phyloP scores from a whole-genome alignment of 2,797 vertebrate genomes.

The Labroides dimidiatus region DNA sequence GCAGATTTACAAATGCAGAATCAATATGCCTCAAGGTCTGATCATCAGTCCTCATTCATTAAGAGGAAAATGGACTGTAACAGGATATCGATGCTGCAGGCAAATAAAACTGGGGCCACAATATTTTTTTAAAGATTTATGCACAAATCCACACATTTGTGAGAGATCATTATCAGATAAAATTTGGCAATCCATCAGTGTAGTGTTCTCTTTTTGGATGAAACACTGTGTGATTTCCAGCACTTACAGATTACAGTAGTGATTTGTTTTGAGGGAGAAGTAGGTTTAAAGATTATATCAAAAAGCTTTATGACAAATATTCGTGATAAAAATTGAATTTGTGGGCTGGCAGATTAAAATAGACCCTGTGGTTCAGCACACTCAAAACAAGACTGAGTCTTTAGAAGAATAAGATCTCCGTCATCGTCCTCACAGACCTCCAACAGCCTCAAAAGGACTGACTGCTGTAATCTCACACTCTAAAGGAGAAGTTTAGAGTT shows the following conservation, averaged over 20 bases:
- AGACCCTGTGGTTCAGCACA: constrained; percentile 16
- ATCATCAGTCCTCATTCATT: constrained; percentile 2
- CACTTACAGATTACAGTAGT: constrained; percentile 13
- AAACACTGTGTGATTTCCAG: constrained; percentile 57
- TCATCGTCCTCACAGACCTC: not conserved
- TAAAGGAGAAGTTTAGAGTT: constrained; percentile 75
- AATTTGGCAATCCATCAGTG: too few relatives aligned
- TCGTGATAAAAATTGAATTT: not conserved
- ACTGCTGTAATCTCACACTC: constrained; percentile 77
- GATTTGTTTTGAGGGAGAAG: too few relatives aligned
- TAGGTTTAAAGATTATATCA: too few relatives aligned
- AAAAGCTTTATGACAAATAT: too few relatives aligned
- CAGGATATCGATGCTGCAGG: constrained; percentile 28
- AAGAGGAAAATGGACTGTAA: constrained; percentile 38
- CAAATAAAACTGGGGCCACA: constrained; percentile 26
- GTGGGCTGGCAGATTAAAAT: constrained; percentile 2
- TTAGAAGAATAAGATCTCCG: constrained; percentile 1
- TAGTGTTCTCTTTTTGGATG: too few relatives aligned
- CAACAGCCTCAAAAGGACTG: constrained; percentile 21
- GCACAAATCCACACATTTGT: constrained; percentile 57
- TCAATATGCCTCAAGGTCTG: constrained; percentile 62
- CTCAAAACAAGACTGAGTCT: constrained; percentile 23
- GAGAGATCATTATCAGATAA: constrained; percentile 66
- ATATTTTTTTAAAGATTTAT: constrained; percentile 59
- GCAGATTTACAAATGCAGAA: constrained; percentile 40